Evolutionary conservation across 53 echinoderm and acorn worm genomes (phyloP).

Genomic region (Actinopyga echinites): DNA sequence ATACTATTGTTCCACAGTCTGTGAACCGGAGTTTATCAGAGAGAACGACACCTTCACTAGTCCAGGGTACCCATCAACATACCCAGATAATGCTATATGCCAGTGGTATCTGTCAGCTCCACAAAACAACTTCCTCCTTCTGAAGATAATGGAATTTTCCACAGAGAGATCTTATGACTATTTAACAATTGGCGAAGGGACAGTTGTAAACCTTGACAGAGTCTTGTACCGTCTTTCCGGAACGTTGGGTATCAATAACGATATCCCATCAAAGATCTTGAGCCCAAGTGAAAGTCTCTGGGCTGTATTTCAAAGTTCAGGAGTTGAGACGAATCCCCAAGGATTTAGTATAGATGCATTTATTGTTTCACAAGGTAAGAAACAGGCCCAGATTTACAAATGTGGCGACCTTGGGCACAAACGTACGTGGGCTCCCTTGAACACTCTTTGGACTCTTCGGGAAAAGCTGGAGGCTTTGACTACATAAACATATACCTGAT

Average conservation of each 20-base stretch:
- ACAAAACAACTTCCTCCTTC: slow-evolving; percentile 42
- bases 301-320: not conserved
- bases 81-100: slow-evolving; percentile 67
- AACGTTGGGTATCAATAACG: not conserved
- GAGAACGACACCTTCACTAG: slow-evolving; percentile 50
- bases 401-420: too few species aligned
- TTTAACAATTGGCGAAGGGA: slow-evolving; percentile 45
- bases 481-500: too few species aligned
- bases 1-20: not conserved
- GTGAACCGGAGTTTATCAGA: not conserved
- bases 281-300: not conserved
- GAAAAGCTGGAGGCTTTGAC: too few species aligned
- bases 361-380: slow-evolving; percentile 11
- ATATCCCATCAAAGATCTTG: slow-evolving; percentile 5
- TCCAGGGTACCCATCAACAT: slow-evolving; percentile 58
- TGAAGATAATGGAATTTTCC: slow-evolving; percentile 48
- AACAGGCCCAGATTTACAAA: too few species aligned
- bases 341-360: slow-evolving; percentile 11
- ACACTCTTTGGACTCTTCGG: too few species aligned
- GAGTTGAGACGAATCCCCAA: not conserved
- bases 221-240: slow-evolving; percentile 49
- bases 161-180: slow-evolving; percentile 33
- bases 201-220: not conserved
- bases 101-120: slow-evolving; percentile 61
- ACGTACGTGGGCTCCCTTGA: too few species aligned